These are phyloP conservation scores for Camptogramma bilineatum DNA, from an alignment of 2,888 invertebrate species.

Conservation along the genomic window DNA sequence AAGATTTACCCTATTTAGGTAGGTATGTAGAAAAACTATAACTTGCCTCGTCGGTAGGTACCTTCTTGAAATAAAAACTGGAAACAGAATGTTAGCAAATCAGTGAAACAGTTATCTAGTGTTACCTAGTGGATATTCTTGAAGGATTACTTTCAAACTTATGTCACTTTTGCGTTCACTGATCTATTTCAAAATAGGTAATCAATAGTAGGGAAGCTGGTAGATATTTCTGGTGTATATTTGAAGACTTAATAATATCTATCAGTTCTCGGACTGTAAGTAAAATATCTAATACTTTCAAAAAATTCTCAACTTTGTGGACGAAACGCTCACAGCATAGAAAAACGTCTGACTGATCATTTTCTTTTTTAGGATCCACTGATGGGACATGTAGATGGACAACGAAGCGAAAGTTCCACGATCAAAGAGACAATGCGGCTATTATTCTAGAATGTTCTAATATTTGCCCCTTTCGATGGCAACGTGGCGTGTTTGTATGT, in stretches of 20 bases:
- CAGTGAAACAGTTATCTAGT: too few species aligned
- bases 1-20: too few species aligned
- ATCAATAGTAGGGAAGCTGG: too few species aligned
- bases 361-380: conserved; percentile 73
- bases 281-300: neutral
- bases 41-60: too few species aligned
- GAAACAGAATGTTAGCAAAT: too few species aligned
- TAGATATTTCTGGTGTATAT: neutral
- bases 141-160: too few species aligned
- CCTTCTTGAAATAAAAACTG: too few species aligned
- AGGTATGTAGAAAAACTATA: too few species aligned
- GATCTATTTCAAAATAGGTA: too few species aligned
- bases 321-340: neutral
- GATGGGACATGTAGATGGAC: conserved; percentile 67
- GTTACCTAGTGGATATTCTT: too few species aligned
- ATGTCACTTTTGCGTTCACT: too few species aligned
- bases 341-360: conserved; percentile 55
- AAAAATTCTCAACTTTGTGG: neutral
- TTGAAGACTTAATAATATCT: neutral
- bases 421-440: conserved; percentile 77
- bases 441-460: conserved; percentile 74
- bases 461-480: conserved; percentile 75
- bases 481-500: conserved; percentile 69
- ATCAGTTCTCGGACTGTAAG: neutral
- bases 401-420: conserved; percentile 68